Evolutionary conservation across 2,113 vertebrate species (phyloP).

Genomic region (Oreochromis aureus): DNA sequence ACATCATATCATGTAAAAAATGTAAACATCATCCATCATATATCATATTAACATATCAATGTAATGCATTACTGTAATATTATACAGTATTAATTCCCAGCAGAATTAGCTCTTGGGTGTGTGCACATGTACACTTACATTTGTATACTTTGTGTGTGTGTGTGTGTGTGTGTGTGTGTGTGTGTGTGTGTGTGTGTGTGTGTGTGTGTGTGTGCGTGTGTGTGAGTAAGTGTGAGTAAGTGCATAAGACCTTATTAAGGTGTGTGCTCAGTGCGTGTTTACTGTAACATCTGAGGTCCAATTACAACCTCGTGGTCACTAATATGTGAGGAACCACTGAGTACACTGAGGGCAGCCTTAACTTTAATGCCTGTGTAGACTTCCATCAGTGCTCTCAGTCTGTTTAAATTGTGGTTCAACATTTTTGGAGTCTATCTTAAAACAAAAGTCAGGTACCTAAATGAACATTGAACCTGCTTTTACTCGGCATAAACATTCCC

Average conservation of each 20-base stretch:
- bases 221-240: not conserved
- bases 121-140: not conserved
- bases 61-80: slow-evolving; percentile 6
- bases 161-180: not conserved
- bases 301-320: slow-evolving; percentile 12
- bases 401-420: not conserved
- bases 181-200: not conserved
- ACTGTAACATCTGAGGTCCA: slow-evolving; percentile 13
- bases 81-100: not conserved
- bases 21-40: slow-evolving; percentile 20
- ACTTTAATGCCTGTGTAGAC: not conserved
- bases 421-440: not conserved
- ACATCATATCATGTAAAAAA: not conserved
- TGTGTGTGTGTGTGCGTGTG: not conserved
- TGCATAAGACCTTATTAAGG: not conserved
- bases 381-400: not conserved
- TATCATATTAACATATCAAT: slow-evolving; percentile 14
- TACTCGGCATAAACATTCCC: not conserved
- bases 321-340: slow-evolving; percentile 4
- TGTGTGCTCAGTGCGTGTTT: slow-evolving; percentile 19
- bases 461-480: not conserved
- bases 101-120: not conserved
- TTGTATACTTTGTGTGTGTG: not conserved
- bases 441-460: not conserved
- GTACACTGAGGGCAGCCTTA: not conserved